These are phyloP conservation scores for Hypomecis punctinalis DNA, from an alignment of 2,888 invertebrate genomes.

Conservation along the genomic window DNA sequence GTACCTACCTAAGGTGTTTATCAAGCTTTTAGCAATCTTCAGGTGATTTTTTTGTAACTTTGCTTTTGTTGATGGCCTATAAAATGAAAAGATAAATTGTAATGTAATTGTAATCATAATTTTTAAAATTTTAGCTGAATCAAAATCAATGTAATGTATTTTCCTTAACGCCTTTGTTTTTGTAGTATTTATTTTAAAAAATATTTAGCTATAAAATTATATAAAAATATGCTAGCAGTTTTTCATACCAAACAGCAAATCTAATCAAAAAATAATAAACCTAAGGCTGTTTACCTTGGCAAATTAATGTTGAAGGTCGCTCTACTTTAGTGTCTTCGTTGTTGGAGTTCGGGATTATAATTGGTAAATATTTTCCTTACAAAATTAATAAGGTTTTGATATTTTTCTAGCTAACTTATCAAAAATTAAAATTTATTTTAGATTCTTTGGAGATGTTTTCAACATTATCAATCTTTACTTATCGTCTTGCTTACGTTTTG, in stretches of 20 bases:
- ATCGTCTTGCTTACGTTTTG: background rate
- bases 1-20: too few relatives aligned
- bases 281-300: slow-evolving; percentile 11
- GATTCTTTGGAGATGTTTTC: background rate
- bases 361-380: background rate
- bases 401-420: background rate
- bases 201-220: too few relatives aligned
- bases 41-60: too few relatives aligned
- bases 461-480: background rate
- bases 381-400: background rate
- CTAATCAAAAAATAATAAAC: slow-evolving; percentile 19
- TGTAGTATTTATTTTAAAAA: too few relatives aligned
- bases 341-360: background rate
- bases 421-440: background rate
- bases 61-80: too few relatives aligned
- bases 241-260: background rate
- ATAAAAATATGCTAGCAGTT: background rate
- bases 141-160: too few relatives aligned
- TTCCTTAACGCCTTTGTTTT: too few relatives aligned
- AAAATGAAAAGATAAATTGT: too few relatives aligned
- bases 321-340: background rate
- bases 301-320: slow-evolving; percentile 2
- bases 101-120: too few relatives aligned
- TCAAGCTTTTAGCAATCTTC: too few relatives aligned
- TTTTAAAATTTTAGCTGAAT: too few relatives aligned